Evolutionary conservation across 1,140 invertebrate species (phyloP).

Genomic region (Cotesia glomerata): DNA sequence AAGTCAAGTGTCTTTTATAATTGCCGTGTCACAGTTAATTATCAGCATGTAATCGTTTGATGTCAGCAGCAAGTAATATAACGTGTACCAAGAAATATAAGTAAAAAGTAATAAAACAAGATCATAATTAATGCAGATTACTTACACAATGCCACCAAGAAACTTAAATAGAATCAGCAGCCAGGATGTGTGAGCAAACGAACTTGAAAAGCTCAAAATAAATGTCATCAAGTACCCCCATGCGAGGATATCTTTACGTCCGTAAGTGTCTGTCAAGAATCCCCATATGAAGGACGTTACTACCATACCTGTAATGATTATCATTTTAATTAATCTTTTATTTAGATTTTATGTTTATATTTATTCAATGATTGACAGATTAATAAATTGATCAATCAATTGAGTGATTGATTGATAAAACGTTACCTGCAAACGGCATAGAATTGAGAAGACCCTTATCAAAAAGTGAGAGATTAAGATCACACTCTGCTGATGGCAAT

Average conservation of each 20-base stretch:
- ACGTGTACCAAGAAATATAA: not conserved
- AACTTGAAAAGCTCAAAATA: constrained; percentile 60
- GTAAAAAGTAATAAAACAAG: not conserved
- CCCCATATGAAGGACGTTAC: constrained; percentile 71
- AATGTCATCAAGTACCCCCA: constrained; percentile 65
- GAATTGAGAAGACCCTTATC: constrained; percentile 55
- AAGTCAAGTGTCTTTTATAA: no score
- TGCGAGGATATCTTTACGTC: constrained; percentile 65
- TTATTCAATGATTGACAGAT: not conserved
- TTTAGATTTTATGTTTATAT: not conserved
- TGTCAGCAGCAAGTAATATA: not conserved
- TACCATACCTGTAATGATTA: constrained; percentile 62
- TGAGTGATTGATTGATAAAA: constrained; percentile 4
- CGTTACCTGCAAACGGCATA: constrained; percentile 58
- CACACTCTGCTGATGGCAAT: constrained; percentile 53
- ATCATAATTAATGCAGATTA: constrained; percentile 33
- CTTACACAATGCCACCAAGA: constrained; percentile 68
- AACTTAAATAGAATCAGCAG: constrained; percentile 66
- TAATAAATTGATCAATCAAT: constrained; percentile 10
- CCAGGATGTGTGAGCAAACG: constrained; percentile 64
- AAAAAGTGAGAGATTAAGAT: constrained; percentile 49
- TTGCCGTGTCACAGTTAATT: not conserved
- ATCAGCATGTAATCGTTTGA: not conserved
- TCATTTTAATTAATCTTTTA: not conserved
- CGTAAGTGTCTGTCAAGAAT: constrained; percentile 72